Evolutionary conservation across 2,888 invertebrate species (phyloP).

Genomic region (Villa cingulata): DNA sequence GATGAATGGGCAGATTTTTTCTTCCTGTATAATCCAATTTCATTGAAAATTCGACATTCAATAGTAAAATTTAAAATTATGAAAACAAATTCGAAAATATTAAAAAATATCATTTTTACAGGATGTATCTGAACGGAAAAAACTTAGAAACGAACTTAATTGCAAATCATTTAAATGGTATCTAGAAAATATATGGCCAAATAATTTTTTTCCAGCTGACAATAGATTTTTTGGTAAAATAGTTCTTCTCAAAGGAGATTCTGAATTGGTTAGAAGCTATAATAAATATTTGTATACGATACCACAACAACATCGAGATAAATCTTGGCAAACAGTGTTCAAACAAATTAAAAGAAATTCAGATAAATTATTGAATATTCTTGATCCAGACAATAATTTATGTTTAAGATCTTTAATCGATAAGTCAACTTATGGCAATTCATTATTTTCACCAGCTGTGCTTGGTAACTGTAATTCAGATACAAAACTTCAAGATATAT

Average conservation of each 20-base stretch:
- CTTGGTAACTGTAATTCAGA: slow-evolving; percentile 29
- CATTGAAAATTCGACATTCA: slow-evolving; percentile 20
- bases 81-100: slow-evolving; percentile 29
- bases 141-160: slow-evolving; percentile 52
- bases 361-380: slow-evolving; percentile 20
- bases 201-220: slow-evolving; percentile 84
- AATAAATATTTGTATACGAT: slow-evolving; percentile 25
- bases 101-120: slow-evolving; percentile 34
- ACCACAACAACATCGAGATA: slow-evolving; percentile 20
- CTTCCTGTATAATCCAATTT: slow-evolving; percentile 69
- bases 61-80: not conserved
- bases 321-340: slow-evolving; percentile 26
- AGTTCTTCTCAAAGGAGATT: slow-evolving; percentile 28
- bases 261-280: slow-evolving; percentile 25
- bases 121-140: slow-evolving; percentile 47
- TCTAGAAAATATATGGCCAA: slow-evolving; percentile 86
- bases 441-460: slow-evolving; percentile 21
- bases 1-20: slow-evolving; percentile 92
- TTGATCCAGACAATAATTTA: slow-evolving; percentile 27
- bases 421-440: slow-evolving; percentile 21
- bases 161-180: slow-evolving; percentile 92
- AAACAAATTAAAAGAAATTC: slow-evolving; percentile 22
- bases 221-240: slow-evolving; percentile 85
- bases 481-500: slow-evolving; percentile 44
- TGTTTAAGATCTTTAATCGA: slow-evolving; percentile 27